phyloP scores from a whole-genome alignment of 2,113 vertebrate species.

The Pipa parva region DNA sequence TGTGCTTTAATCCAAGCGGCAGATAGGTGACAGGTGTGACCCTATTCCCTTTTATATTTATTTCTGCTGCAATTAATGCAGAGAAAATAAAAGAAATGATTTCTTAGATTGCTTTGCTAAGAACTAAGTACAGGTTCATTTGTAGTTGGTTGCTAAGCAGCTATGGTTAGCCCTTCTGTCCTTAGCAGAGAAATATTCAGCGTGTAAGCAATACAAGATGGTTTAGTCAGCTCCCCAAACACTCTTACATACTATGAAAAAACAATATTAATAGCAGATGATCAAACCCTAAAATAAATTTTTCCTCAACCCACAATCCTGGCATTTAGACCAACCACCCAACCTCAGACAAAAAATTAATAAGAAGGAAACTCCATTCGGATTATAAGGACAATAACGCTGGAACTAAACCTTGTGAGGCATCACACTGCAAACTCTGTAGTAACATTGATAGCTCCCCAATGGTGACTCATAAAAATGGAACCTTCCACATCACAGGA shows the following conservation, averaged over 20 bases:
- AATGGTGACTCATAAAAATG: too few relatives aligned
- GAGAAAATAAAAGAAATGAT: constrained; percentile 5
- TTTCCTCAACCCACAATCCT: too few relatives aligned
- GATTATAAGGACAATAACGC: too few relatives aligned
- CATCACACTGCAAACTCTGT: too few relatives aligned
- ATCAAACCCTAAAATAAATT: too few relatives aligned
- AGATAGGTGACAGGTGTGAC: constrained; percentile 20
- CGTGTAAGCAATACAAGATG: constrained; percentile 5
- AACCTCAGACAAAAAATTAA: too few relatives aligned
- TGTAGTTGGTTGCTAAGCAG: constrained; percentile 20
- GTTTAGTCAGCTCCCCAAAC: constrained; percentile 23
- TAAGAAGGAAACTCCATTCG: too few relatives aligned
- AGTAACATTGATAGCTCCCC: too few relatives aligned
- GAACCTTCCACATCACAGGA: too few relatives aligned
- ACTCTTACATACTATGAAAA: background rate
- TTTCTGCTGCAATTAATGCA: constrained; percentile 11
- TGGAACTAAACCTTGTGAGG: too few relatives aligned
- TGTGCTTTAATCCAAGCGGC: constrained; percentile 12
- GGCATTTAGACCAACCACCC: too few relatives aligned
- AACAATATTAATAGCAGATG: too few relatives aligned
- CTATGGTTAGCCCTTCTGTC: constrained; percentile 1
- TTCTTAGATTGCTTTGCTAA: constrained; percentile 10
- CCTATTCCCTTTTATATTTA: constrained; percentile 30
- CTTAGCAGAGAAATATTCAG: constrained; percentile 18
- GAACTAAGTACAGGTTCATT: background rate